phyloP scores from a whole-genome alignment of 2,888 invertebrate species.

The Malachius bipustulatus region DNA sequence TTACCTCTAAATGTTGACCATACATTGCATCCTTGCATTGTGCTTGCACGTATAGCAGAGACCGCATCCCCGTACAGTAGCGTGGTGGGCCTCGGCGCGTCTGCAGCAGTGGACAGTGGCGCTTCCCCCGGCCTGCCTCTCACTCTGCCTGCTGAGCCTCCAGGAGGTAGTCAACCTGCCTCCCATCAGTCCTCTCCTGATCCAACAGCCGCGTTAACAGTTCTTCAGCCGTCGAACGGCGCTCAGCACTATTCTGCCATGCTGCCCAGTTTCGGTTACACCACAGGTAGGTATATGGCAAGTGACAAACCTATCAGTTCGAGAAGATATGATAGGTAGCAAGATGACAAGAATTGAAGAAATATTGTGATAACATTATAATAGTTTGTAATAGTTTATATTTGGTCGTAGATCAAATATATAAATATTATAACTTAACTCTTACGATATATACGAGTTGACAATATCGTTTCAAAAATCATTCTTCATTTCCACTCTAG shows the following conservation, averaged over 20 bases:
- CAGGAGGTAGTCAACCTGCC: conserved; percentile 35
- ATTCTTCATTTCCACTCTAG: too few species aligned
- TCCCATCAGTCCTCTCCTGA: conserved; percentile 42
- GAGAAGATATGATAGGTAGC: too few species aligned
- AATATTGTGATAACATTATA: too few species aligned
- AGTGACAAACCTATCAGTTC: too few species aligned
- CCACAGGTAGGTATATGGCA: too few species aligned
- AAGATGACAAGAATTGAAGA: too few species aligned
- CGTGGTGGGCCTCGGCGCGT: conserved; percentile 34
- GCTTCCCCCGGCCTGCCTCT: conserved; percentile 41
- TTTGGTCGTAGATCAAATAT: too few species aligned
- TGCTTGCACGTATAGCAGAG: conserved; percentile 31
- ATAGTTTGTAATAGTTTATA: too few species aligned
- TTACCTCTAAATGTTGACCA: too few species aligned
- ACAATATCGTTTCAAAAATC: too few species aligned
- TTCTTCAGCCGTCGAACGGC: conserved; percentile 49
- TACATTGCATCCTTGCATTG: conserved; percentile 27
- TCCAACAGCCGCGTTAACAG: conserved; percentile 37
- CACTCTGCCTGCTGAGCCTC: conserved; percentile 34
- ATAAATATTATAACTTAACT: too few species aligned
- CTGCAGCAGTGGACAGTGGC: conserved; percentile 36
- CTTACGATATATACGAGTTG: too few species aligned
- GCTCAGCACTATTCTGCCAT: conserved; percentile 49
- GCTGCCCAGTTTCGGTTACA: conserved; percentile 59
- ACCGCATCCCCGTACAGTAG: conserved; percentile 39